phyloP scores from a whole-genome alignment of 1,140 invertebrate species.

The Acyrthosiphon pisum region DNA sequence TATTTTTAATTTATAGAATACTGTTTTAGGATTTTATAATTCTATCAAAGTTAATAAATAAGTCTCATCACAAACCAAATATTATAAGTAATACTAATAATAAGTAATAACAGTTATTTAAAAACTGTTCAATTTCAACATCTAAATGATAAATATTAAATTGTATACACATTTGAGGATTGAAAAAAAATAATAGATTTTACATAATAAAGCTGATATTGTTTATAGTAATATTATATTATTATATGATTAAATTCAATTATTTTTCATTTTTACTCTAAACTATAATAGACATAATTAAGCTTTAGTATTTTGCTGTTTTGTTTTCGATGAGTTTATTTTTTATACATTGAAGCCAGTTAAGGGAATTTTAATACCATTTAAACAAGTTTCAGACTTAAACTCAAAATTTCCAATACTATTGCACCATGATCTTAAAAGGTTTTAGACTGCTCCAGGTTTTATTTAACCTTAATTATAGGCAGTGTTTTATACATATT shows the following conservation, averaged over 20 bases:
- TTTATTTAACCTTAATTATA: conserved; percentile 7
- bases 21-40: conserved; percentile 26
- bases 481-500: conserved; percentile 41
- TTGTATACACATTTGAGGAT: background rate
- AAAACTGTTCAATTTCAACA: background rate
- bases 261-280: background rate
- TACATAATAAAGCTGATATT: background rate
- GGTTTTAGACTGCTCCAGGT: conserved; percentile 34
- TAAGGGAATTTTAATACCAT: background rate
- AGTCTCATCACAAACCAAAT: conserved; percentile 12
- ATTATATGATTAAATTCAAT: background rate
- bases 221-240: background rate
- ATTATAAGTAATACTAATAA: background rate
- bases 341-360: background rate
- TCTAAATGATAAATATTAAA: background rate
- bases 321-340: background rate
- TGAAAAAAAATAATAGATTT: background rate
- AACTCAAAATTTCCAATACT: background rate
- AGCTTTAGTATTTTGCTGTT: background rate
- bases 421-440: conserved; percentile 22
- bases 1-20: conserved; percentile 7
- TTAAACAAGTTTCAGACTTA: conserved; percentile 28
- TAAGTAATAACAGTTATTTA: background rate
- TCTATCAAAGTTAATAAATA: background rate
- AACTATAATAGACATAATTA: background rate